Evolutionary conservation across 2,797 vertebrate species (phyloP), one percentile per base, ranked within the genome.

Genomic region (Peromyscus attwateri): DNA sequence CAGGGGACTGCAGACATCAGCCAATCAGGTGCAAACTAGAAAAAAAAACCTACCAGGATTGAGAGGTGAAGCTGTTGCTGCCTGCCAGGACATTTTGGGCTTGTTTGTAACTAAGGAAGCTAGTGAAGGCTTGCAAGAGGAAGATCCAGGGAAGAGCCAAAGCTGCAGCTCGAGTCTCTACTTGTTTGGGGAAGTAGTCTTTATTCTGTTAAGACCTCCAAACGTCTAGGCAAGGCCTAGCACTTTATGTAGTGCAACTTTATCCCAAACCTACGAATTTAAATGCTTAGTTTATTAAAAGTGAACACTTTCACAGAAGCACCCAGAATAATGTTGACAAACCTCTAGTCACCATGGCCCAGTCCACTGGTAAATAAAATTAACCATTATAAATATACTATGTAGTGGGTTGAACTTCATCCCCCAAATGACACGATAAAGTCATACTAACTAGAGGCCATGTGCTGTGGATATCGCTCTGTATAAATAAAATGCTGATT

Each of bases 381-480:
- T 87, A 92, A 89, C 23, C 70, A 83, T 75, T 52, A 85, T 5
- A 92, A 92, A 95, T n/a, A 95, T 8, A 77, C 10, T 87, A 34
- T 85, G 17, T 52, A 55, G 52, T 37, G 34, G 14, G 60, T 55
- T 64, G n/a, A 95, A 70, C 6, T 85, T n/a, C 79, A 3, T 87
- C 57, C 46, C 55, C 46, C 8, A 93, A 93, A 91, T 93, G 62
- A 66, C 73, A 87, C 3, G 16, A 4, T 89, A 21, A 87, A 66
- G 27, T 75, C 60, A 46, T 96, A 91, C 82, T 7, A 73, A 19
- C 14, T 37, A 19, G 43, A 23, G 68, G 25, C 37, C 34, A 49
- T 49, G 49, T 49, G 11, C 11, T 49, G 49, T 49, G 49, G 49
- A 49, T 49, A 49, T 49, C 11, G 11, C 49, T 49, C 49, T 12